Percentiles rank a stretch among this genome's conserved stretches.
Evolutionary conservation across 2,113 vertebrate genomes (phyloP).

Genomic region (Anas platyrhynchos): DNA sequence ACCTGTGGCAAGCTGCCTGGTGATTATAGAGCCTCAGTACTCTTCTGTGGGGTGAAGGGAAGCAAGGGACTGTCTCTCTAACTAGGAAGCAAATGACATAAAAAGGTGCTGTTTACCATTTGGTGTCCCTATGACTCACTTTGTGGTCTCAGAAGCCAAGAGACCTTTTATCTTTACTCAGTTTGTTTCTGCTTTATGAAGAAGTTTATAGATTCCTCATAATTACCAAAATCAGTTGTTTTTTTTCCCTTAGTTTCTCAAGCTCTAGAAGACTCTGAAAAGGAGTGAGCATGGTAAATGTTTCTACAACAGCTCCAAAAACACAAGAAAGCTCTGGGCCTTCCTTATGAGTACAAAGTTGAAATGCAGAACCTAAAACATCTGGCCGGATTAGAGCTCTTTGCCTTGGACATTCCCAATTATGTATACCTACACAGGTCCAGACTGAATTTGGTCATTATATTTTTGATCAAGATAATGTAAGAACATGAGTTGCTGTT

Average conservation of each 20-base stretch:
- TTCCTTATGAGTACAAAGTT: background rate
- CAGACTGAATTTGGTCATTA: background rate
- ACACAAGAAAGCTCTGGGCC: background rate
- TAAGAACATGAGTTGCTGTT: background rate
- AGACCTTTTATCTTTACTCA: background rate
- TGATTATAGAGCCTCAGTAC: background rate
- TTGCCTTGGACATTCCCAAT: background rate
- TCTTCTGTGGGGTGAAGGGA: background rate
- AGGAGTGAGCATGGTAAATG: background rate
- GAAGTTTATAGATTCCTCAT: background rate
- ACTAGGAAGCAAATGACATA: background rate
- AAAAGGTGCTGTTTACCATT: background rate
- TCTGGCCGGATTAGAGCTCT: background rate
- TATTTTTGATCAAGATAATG: background rate
- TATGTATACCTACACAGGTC: background rate
- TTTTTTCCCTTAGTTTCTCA: background rate
- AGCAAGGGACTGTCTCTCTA: background rate
- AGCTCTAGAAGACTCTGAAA: background rate
- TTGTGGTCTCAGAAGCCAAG: background rate
- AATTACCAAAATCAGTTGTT: background rate
- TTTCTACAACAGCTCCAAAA: background rate
- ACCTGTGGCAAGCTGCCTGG: background rate
- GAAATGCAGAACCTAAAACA: background rate
- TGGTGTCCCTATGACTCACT: background rate
- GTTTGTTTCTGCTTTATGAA: background rate